Evolutionary conservation across 2,113 vertebrate species (phyloP).

Genomic region (Dipodomys merriami): DNA sequence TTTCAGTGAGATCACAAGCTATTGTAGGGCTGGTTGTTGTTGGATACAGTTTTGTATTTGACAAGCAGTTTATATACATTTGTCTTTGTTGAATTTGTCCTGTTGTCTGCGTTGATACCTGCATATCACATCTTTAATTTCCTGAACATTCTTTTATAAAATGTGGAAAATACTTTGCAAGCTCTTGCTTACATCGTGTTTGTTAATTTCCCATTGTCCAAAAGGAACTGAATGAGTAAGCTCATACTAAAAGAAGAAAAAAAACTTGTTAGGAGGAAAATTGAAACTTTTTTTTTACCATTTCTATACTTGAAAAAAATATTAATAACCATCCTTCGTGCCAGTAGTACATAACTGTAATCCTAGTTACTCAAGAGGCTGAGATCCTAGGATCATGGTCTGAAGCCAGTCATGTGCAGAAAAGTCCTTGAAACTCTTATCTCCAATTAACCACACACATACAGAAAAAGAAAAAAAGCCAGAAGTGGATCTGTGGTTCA

Average conservation of each 20-base stretch:
- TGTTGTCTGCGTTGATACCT: neutral
- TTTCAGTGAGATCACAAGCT: neutral
- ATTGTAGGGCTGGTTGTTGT: neutral
- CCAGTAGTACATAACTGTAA: too few species aligned
- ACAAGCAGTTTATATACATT: neutral
- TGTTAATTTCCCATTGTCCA: neutral
- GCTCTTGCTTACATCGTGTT: neutral
- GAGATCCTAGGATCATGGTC: too few species aligned
- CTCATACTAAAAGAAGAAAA: neutral
- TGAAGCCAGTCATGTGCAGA: too few species aligned
- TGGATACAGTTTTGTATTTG: neutral
- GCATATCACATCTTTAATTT: neutral
- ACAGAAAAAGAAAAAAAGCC: too few species aligned
- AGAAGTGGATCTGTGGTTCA: too few species aligned
- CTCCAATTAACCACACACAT: too few species aligned
- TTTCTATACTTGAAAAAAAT: conserved; percentile 30
- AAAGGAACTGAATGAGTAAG: neutral
- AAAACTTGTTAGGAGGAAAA: neutral
- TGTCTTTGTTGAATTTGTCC: neutral
- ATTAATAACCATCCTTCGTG: neutral
- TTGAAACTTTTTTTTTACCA: neutral
- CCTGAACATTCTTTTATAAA: neutral
- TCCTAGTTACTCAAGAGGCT: too few species aligned
- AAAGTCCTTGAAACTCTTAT: too few species aligned
- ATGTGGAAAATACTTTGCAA: neutral